Base-by-base conservation (phyloP, 2,797 vertebrate species). In the Hirundo rustica region DNA sequence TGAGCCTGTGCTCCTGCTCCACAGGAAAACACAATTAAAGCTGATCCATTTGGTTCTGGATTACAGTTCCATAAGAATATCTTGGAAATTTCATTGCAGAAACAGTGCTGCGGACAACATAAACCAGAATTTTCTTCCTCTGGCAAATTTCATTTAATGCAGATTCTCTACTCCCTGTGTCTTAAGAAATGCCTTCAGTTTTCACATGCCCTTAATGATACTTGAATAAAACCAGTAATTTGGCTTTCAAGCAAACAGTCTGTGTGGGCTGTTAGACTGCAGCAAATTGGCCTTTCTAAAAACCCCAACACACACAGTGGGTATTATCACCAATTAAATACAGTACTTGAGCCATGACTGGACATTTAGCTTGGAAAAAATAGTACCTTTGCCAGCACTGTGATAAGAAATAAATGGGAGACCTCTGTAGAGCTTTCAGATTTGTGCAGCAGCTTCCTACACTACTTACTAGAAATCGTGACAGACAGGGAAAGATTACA, bases 11-110 rank as follows among this genome's bases (percentile, higher is more conserved):
- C 79, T 91, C 83, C 74, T 92, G 15, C 89, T 87, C 65, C 81
- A 38, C 40, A 60, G 87, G 78, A 92, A 94, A 89, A 71, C 34
- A 67, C 45, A 93, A 88, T 91, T 91, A 88, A 74, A 88, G 3
- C 29, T 65, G 68, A 83, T 64, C 50, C 72, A 55, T 83, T 89
- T 77, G 42, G 61, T 74, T 85, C 72, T 80, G 45, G 32, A 91
- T 67, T 68, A 61, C 27, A 68, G 30, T 65, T 77, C 27, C 4
- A 0, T 26, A 68, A 71, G 50, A 92, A 91, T 8, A 34, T 29
- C 32, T 44, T 23, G 27, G 75, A 64, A 88, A 80, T 80, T 83
- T 67, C 50, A 67, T 23, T 88, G 54, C 62, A 86, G 76, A 77
- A 91, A 80, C 8, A 78, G 23, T 5, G 1, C 10, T 76, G 85